Conservation (phyloP, 1,140 invertebrate genomes). For the Drosophila lowei region DNA sequence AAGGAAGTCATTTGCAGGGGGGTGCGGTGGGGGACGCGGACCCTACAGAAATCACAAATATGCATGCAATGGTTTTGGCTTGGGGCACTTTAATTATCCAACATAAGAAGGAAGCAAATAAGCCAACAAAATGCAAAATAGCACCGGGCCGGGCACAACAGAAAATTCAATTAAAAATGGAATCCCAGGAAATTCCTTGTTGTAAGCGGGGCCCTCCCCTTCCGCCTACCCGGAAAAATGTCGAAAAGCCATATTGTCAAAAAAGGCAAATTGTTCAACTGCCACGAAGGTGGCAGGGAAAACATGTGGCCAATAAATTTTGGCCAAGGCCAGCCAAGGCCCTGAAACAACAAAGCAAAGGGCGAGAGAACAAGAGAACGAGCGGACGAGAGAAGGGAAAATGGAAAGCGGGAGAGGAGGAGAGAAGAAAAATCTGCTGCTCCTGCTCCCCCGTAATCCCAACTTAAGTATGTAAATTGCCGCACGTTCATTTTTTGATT, state of each 20-base stretch:
- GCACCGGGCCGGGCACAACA: slow-evolving; percentile 38
- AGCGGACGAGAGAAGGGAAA: slow-evolving; percentile 12
- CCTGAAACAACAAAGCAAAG: slow-evolving; percentile 20
- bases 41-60: slow-evolving; percentile 14
- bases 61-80: slow-evolving; percentile 47
- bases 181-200: slow-evolving; percentile 80
- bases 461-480: slow-evolving; percentile 81
- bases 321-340: slow-evolving; percentile 31
- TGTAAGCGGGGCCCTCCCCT: slow-evolving; percentile 15
- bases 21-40: too few relatives aligned
- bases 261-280: slow-evolving; percentile 73
- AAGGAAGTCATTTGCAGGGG: slow-evolving; percentile 29
- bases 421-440: slow-evolving; percentile 26
- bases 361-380: slow-evolving; percentile 4
- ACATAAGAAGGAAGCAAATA: slow-evolving; percentile 38
- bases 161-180: slow-evolving; percentile 78
- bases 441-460: slow-evolving; percentile 21
- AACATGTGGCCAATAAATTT: slow-evolving; percentile 80
- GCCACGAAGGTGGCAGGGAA: slow-evolving; percentile 70
- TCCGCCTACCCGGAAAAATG: slow-evolving; percentile 48
- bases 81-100: slow-evolving; percentile 67
- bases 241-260: slow-evolving; percentile 63
- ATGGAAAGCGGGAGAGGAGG: not conserved
- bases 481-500: slow-evolving; percentile 81
- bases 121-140: slow-evolving; percentile 64